phyloP scores from a whole-genome alignment of 2,113 vertebrate genomes.

The Coreoperca whiteheadi region DNA sequence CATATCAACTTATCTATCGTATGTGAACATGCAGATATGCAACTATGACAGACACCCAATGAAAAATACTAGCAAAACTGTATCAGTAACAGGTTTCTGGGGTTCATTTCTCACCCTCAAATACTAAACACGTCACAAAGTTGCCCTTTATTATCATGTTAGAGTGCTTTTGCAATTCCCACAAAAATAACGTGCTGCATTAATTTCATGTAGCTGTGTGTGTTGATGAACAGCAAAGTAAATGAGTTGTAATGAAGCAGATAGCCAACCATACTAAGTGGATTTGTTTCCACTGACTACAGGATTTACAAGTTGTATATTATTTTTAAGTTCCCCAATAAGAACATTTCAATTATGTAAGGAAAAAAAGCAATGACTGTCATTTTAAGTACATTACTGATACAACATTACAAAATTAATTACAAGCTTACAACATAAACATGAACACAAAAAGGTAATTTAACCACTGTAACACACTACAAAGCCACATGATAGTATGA shows the following conservation, averaged over 20 bases:
- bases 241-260: neutral
- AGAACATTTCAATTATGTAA: neutral
- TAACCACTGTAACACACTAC: neutral
- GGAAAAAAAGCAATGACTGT: neutral
- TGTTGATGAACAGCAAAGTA: neutral
- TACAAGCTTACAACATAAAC: neutral
- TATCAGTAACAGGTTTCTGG: conserved; percentile 17
- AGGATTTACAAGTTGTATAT: neutral
- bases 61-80: neutral
- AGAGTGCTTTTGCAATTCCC: neutral
- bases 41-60: neutral
- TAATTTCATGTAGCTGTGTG: neutral
- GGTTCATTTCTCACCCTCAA: conserved; percentile 13
- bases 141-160: conserved; percentile 17
- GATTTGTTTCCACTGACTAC: neutral
- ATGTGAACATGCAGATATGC: conserved; percentile 36
- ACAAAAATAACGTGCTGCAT: neutral
- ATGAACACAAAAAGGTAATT: conserved; percentile 22
- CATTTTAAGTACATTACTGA: neutral
- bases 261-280: neutral
- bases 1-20: conserved; percentile 59
- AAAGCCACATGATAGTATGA: neutral
- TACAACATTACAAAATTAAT: neutral
- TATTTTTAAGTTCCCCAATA: neutral
- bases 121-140: conserved; percentile 17